Percentiles rank a stretch among this genome's conserved stretches.
phyloP scores from a whole-genome alignment of 2,797 vertebrate genomes.

The Scyliorhinus canicula region DNA sequence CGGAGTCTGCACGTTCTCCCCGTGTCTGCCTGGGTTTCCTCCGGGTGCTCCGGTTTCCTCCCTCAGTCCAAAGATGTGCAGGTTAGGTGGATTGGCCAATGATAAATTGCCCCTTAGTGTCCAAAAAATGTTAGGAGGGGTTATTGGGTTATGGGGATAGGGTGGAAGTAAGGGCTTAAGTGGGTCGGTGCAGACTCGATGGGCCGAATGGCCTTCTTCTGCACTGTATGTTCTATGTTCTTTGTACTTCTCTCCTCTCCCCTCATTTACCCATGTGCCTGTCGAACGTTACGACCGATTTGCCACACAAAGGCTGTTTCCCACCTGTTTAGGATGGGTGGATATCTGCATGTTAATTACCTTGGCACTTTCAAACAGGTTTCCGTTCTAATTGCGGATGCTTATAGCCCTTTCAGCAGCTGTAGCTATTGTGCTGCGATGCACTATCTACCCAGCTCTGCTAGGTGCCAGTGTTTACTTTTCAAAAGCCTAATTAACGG shows the following conservation, averaged over 20 bases:
- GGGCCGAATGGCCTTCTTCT: no score
- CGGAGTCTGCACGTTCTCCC: no score
- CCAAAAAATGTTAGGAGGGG: no score
- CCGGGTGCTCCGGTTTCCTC: no score
- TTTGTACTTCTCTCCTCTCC: neutral
- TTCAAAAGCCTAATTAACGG: constrained; percentile 29
- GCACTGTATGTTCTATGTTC: no score
- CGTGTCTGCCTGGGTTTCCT: no score
- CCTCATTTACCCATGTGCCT: neutral
- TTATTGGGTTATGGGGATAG: no score
- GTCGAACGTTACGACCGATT: neutral
- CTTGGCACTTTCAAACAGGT: constrained; percentile 9
- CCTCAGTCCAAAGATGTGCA: no score
- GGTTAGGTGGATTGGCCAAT: no score
- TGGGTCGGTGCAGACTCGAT: no score
- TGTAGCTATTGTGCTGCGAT: neutral
- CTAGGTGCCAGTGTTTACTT: constrained; percentile 2
- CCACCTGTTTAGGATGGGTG: constrained; percentile 5
- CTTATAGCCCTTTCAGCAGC: neutral
- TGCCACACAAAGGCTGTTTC: neutral
- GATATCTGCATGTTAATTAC: constrained; percentile 15
- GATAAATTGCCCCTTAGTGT: no score
- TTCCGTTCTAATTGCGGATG: neutral
- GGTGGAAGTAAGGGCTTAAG: no score
- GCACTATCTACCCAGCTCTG: neutral